Base-by-base conservation (phyloP, 53 echinoderm and acorn worm genomes). In the Hippasteria phrygiana region DNA sequence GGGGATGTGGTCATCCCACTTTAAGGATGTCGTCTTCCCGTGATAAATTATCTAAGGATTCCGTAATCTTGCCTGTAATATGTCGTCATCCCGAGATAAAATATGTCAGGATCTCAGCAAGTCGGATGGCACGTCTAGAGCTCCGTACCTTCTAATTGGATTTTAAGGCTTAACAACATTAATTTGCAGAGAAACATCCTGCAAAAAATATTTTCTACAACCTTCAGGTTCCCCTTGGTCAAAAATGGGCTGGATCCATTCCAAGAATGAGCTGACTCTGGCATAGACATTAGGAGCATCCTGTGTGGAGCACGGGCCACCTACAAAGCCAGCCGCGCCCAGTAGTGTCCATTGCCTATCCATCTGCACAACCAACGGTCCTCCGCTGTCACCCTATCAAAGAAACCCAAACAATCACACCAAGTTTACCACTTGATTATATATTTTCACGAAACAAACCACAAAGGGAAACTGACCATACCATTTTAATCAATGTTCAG, bases 241-340 rank as follows among this genome's bases (percentile, higher is more conserved):
- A 47, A 63, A 88, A 24, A 90, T 73, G 0, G 90, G 90, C 38
- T 71, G 73, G 47, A 90, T 90, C 82, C 81, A 90, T 5, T 90
- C 90, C 35, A 73, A 39, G 41, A 37, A 90, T 10, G 81, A 14
- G 31, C 41, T 73, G 18, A 90, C 59, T 42, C 90, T 50, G 37
- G 90, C 71, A 43, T 77, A 83, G 16, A 90, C 83, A 48, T 82
- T 67, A 6, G 90, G 90, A 18, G 12, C 11, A 28, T 73, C 34
- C 16, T 27, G 17, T 11, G 72, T 27, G 8, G 35, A 39, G 48
- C 90, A 90, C 3, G 28, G 39, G 1, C 2, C 1, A 6, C 6
- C 8, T 2, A 73, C 83, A 40, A 55, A 82, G 45, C 71, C 83
- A 20, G 70, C 53, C 1, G 83, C 74, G 7, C 90, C 90, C 0